Evolutionary conservation across 2,888 invertebrate genomes (phyloP).

Genomic region (Cyrtodaria siliqua): DNA sequence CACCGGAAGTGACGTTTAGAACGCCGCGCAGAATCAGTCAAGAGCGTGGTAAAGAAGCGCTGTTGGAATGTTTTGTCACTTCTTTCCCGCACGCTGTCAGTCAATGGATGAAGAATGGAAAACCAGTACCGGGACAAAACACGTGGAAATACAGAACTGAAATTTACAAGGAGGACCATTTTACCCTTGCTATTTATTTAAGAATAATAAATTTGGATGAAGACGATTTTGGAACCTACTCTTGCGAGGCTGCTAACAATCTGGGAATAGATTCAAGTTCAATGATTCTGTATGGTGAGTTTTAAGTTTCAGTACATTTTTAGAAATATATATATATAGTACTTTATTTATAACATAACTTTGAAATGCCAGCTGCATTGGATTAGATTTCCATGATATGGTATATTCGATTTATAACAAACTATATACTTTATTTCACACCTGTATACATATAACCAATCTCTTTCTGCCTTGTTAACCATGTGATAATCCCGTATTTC

Average conservation of each 20-base stretch:
- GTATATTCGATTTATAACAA: no score
- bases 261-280: conserved; percentile 63
- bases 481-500: no score
- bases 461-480: no score
- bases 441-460: no score
- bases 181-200: conserved; percentile 70
- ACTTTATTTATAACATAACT: no score
- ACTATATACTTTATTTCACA: no score
- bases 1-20: conserved; percentile 57
- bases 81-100: conserved; percentile 80
- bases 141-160: conserved; percentile 73
- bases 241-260: conserved; percentile 72
- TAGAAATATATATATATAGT: no score
- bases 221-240: conserved; percentile 73
- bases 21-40: conserved; percentile 76
- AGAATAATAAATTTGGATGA: conserved; percentile 64
- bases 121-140: conserved; percentile 30
- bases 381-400: no score
- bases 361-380: no score
- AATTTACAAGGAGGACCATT: conserved; percentile 70
- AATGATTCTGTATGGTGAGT: conserved; percentile 71
- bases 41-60: conserved; percentile 74
- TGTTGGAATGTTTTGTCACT: conserved; percentile 80
- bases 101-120: conserved; percentile 74
- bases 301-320: no score